phyloP scores from a whole-genome alignment of 2,888 invertebrate species.

The Cynaeus angustus region DNA sequence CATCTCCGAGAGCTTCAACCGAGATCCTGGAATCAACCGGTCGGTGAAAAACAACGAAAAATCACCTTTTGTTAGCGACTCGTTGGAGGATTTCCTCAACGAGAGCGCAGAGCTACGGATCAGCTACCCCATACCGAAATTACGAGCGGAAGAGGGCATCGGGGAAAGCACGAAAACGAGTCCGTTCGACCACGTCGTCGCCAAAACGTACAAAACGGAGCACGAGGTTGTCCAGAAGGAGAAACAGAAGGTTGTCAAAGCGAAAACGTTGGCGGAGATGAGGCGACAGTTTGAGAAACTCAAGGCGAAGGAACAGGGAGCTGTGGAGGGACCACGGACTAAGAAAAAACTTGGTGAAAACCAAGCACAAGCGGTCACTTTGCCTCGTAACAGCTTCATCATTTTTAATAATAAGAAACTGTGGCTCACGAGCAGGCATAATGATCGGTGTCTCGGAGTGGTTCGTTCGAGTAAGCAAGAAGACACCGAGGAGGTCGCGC shows the following conservation, averaged over 20 bases:
- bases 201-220: conserved; percentile 8
- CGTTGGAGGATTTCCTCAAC: conserved; percentile 73
- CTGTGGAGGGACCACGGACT: too few relatives aligned
- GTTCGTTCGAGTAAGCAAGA: conserved; percentile 32
- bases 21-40: conserved; percentile 26
- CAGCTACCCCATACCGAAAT: conserved; percentile 69
- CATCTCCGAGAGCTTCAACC: conserved; percentile 19
- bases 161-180: conserved; percentile 49
- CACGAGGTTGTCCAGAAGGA: conserved; percentile 15
- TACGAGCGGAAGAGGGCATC: conserved; percentile 64
- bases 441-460: conserved; percentile 52
- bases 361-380: neutral
- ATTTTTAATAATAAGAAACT: conserved; percentile 58
- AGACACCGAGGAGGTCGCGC: neutral
- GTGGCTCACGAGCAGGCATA: conserved; percentile 53
- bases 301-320: conserved; percentile 16
- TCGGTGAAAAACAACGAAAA: conserved; percentile 48
- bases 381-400: conserved; percentile 54
- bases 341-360: neutral
- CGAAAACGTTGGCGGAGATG: conserved; percentile 75
- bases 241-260: conserved; percentile 61
- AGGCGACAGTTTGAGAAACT: conserved; percentile 69
- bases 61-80: conserved; percentile 72
- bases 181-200: conserved; percentile 22
- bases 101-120: conserved; percentile 71